Base-by-base conservation (phyloP, 2,797 vertebrate genomes). In the Microtus obscurus region DNA sequence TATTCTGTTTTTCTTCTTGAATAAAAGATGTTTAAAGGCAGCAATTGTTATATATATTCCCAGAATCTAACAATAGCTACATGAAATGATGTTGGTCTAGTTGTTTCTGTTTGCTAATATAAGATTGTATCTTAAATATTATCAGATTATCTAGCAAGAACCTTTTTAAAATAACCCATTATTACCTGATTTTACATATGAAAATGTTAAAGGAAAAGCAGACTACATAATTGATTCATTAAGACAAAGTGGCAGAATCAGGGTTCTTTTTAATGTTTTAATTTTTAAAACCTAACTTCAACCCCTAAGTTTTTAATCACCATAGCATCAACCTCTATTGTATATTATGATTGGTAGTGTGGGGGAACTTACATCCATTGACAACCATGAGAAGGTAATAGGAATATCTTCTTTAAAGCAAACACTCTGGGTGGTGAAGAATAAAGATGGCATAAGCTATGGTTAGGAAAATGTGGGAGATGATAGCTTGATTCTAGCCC, bases 131-230 rank as follows among this genome's bases (percentile, higher is more conserved):
- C 17, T 93, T 91, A 85, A 94, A 80, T 94, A 48, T 45, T 40
- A 67, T 69, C 63, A 87, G 17, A 56, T 83, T 65, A 83, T 63
- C 69, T 79, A 45, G 74, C 5, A 48, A 65, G 5, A 23, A 83
- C 3, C 6, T n/a, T 37, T 89, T 37, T 34, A 76, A 90, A 77
- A 90, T 11, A 23, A 29, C 9, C 81, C 14, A 91, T 53, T 83
- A 45, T 48, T 48, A 80, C 81, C n/a, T 53, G 95, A 37, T 87
- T 92, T 95, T 83, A 74, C 10, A 73, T 23, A 92, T 56, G 25
- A 94, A 45, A 96, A 92, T 37, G 63, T 79, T 61, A 77, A 92
- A 21, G 12, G 63, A 93, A 88, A 40, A 89, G 34, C 94, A 25
- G 16, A 53, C 14, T 37, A 21, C n/a, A 69, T 91, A 81, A 63